Conservation (phyloP, 2,113 vertebrate species). For the Pelmatolapia mariae region DNA sequence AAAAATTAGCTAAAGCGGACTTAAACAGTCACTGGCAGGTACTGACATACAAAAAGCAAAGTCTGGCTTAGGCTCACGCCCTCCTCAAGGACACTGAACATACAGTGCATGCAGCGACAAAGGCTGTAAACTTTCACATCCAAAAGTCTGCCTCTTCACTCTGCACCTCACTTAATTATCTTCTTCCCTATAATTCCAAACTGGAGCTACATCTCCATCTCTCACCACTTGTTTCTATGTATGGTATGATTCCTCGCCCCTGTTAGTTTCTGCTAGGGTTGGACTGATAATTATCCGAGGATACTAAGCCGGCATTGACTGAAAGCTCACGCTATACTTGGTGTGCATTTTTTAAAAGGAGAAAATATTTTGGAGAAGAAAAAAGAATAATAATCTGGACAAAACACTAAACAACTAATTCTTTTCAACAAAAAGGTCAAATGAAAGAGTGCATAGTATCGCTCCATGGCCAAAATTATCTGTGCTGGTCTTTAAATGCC, state of each 20-base stretch:
- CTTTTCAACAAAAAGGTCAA: background rate
- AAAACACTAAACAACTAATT: background rate
- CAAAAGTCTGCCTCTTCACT: slow-evolving; percentile 27
- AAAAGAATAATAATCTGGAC: background rate
- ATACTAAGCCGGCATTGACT: background rate
- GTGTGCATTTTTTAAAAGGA: background rate
- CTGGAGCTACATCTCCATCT: background rate
- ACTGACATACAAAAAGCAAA: background rate
- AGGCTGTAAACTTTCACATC: slow-evolving; percentile 21
- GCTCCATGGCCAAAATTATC: background rate
- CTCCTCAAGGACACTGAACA: slow-evolving; percentile 13
- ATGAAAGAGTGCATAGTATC: background rate
- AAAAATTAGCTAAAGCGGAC: background rate
- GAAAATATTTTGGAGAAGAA: background rate
- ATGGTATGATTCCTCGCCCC: background rate
- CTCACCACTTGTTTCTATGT: background rate
- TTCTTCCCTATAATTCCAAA: background rate
- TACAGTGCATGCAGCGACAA: background rate
- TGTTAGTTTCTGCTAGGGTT: background rate
- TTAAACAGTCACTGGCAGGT: background rate
- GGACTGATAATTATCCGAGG: background rate
- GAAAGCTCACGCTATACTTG: background rate
- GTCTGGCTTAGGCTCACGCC: background rate
- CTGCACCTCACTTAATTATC: slow-evolving; percentile 45
- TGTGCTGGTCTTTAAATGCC: background rate